Evolutionary conservation across 2,113 vertebrate species (phyloP).

Genomic region (Salvelinus fontinalis): DNA sequence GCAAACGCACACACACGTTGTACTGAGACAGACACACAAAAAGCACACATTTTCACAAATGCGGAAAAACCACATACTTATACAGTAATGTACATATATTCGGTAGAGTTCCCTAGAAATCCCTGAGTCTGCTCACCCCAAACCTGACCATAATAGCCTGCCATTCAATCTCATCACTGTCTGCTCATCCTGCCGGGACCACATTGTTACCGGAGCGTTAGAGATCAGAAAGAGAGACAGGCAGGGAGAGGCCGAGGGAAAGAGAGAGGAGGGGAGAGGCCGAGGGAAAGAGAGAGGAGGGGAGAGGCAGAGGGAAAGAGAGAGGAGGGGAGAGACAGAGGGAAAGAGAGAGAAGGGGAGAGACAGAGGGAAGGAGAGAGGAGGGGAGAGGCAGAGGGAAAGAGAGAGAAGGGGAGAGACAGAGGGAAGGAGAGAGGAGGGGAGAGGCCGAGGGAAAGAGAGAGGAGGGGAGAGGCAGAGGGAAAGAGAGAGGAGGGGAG

Average conservation of each 20-base stretch:
- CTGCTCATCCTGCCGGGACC: constrained; percentile 57
- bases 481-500: constrained; percentile 36
- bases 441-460: constrained; percentile 17
- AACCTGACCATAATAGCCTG: constrained; percentile 5
- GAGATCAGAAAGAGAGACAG: constrained; percentile 27
- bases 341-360: constrained; percentile 35
- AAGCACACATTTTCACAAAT: constrained; percentile 4
- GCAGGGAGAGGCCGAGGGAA: constrained; percentile 30
- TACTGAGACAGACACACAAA: not conserved
- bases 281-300: constrained; percentile 2
- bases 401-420: not conserved
- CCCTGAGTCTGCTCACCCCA: not conserved
- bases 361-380: constrained; percentile 15
- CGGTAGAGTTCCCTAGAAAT: constrained; percentile 44
- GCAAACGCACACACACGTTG: constrained; percentile 9
- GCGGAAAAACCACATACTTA: constrained; percentile 62
- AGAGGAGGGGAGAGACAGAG: too few species aligned
- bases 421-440: not conserved
- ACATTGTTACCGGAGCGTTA: constrained; percentile 72
- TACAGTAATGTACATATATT: not conserved
- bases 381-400: not conserved
- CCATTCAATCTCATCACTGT: constrained; percentile 53
- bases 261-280: not conserved
- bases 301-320: not conserved
- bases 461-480: constrained; percentile 19